Percentiles rank a stretch among this genome's conserved stretches.
phyloP scores from a whole-genome alignment of 1,140 invertebrate species.

The Magallana ariakensis region DNA sequence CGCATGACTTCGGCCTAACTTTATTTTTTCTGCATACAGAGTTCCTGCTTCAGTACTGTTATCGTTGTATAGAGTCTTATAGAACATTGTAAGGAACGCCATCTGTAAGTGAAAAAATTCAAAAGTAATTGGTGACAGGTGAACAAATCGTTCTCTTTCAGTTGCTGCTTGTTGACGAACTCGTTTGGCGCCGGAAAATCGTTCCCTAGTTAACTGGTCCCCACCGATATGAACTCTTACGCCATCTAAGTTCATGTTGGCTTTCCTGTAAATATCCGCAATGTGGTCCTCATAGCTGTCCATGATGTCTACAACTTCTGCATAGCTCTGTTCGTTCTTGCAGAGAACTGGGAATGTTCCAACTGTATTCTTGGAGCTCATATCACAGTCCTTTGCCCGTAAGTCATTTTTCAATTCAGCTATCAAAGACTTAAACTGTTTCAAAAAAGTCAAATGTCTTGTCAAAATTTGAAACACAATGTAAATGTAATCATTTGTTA shows the following conservation, averaged over 20 bases:
- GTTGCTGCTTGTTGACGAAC: not conserved
- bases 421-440: not conserved
- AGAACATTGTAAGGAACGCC: too few relatives aligned
- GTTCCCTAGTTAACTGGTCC: not conserved
- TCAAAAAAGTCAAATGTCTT: not conserved
- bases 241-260: not conserved
- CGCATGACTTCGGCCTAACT: too few relatives aligned
- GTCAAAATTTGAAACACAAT: not conserved
- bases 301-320: not conserved
- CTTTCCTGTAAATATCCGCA: not conserved
- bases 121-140: not conserved
- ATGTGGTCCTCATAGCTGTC: not conserved
- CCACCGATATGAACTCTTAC: not conserved
- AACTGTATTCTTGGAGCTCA: not conserved
- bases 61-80: too few relatives aligned
- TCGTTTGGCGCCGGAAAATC: not conserved
- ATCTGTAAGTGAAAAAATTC: too few relatives aligned
- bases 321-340: constrained; percentile 10
- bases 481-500: not conserved
- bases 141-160: not conserved
- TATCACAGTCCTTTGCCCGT: not conserved
- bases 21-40: too few relatives aligned
- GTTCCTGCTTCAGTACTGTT: too few relatives aligned
- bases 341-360: not conserved
- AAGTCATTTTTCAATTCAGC: not conserved